phyloP scores from a whole-genome alignment of 1,140 invertebrate species.

The Drosophila simulans region DNA sequence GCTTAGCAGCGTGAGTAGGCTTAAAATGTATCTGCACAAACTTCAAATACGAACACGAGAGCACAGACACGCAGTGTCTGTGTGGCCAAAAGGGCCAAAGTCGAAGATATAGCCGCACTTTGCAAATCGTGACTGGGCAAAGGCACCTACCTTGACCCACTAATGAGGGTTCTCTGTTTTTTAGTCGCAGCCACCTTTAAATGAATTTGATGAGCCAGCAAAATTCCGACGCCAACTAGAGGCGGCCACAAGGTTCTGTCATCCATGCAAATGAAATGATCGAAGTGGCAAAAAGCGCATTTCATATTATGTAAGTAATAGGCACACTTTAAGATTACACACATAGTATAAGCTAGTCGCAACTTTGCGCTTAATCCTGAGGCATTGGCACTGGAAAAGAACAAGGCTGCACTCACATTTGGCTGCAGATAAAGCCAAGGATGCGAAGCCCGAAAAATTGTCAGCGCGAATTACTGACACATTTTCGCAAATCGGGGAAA shows the following conservation, averaged over 20 bases:
- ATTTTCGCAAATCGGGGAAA: slow-evolving; percentile 62
- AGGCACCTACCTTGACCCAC: slow-evolving; percentile 23
- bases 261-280: not conserved
- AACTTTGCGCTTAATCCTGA: no score
- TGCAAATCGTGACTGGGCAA: slow-evolving; percentile 13
- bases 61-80: not conserved
- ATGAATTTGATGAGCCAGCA: slow-evolving; percentile 25
- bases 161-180: slow-evolving; percentile 4
- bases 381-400: no score
- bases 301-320: no score
- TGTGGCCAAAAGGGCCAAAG: not conserved
- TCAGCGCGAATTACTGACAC: slow-evolving; percentile 77
- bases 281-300: not conserved
- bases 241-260: no score
- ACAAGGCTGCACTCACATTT: no score
- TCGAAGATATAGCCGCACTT: slow-evolving; percentile 5
- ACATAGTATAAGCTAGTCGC: no score
- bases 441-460: slow-evolving; percentile 58
- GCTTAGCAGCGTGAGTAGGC: slow-evolving; percentile 19
- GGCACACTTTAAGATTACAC: no score
- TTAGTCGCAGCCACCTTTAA: slow-evolving; percentile 2
- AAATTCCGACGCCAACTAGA: not conserved
- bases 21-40: slow-evolving; percentile 16
- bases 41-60: not conserved
- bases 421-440: slow-evolving; percentile 12